Evolutionary conservation across 2,113 vertebrate species (phyloP), one percentile per base, ranked within the genome.

Genomic region (Nothobranchius furzeri): DNA sequence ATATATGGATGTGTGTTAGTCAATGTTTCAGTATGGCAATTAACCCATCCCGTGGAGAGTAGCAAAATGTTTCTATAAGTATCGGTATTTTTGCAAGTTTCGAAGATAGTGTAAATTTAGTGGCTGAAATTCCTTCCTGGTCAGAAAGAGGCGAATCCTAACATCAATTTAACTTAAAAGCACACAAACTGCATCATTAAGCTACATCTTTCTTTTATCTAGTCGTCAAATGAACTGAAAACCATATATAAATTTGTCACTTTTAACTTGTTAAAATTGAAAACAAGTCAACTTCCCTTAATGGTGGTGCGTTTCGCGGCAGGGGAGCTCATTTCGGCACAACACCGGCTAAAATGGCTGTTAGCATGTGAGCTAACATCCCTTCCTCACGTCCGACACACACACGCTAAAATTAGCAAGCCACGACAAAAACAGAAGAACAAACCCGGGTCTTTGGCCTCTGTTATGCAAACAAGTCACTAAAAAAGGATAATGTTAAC

Each of bases 391-490:
- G 85, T 89, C 88, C 86, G 88, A 86, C 83, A 86, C 77, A 86
- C 78, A 87, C 76, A 49, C 70, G 90, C 89, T 93, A 88, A 82
- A 83, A 7, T 65, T 89, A 87, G 91, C 90, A 52, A 85, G 86
- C 90, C 87, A 89, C 84, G 81, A 88, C 85, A 87, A 89, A 91
- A 91, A 88, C 86, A 87, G 62, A 89, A 83, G 56, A 63, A 71
- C 72, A 85, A 91, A 81, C 80, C 76, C 64, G 56, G 74, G 55
- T 75, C 51, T 70, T 66, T n/a, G 43, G 3, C 36, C 52, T 1
- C 48, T 67, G 59, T 42, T 43, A 48, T 62, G 52, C 65, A 8
- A 14, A 46, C 2, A 17, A 57, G 13, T 59, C 13, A 2, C 59
- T n/a, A 12, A 76, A 75, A 87, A 76, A 36, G 0, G 42, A 55